These are phyloP conservation scores for Cygnus buccinator DNA, from an alignment of 2,113 vertebrate genomes.

Conservation along the genomic window DNA sequence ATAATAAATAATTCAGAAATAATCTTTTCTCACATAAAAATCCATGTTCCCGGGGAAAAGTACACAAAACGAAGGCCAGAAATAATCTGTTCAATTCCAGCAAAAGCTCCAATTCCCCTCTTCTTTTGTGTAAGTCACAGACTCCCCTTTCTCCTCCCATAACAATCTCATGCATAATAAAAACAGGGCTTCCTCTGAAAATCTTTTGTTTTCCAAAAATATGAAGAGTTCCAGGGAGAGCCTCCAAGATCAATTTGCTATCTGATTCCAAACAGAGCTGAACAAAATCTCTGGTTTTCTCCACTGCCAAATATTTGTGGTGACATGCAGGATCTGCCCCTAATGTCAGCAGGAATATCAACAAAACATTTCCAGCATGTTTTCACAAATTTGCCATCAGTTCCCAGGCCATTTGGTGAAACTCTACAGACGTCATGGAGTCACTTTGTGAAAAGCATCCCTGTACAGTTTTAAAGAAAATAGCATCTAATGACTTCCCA, in stretches of 20 bases:
- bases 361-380: constrained; percentile 74
- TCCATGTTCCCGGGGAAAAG: constrained; percentile 62
- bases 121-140: constrained; percentile 55
- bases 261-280: constrained; percentile 72
- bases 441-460: constrained; percentile 58
- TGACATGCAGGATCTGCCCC: constrained; percentile 76
- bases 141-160: constrained; percentile 66
- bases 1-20: constrained; percentile 54
- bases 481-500: constrained; percentile 38
- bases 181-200: constrained; percentile 70
- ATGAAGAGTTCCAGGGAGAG: constrained; percentile 65
- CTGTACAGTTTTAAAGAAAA: constrained; percentile 9
- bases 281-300: constrained; percentile 67
- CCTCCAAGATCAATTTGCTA: constrained; percentile 69
- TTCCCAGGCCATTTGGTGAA: constrained; percentile 72
- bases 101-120: constrained; percentile 36
- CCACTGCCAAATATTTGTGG: constrained; percentile 77
- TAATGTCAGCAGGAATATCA: constrained; percentile 77
- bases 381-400: constrained; percentile 75
- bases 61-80: constrained; percentile 59
- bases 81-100: constrained; percentile 61
- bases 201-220: constrained; percentile 73
- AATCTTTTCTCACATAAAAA: constrained; percentile 66
- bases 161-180: constrained; percentile 68
- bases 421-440: constrained; percentile 47